Conservation (phyloP, 2,888 invertebrate genomes). For the Drosophila anceps region DNA sequence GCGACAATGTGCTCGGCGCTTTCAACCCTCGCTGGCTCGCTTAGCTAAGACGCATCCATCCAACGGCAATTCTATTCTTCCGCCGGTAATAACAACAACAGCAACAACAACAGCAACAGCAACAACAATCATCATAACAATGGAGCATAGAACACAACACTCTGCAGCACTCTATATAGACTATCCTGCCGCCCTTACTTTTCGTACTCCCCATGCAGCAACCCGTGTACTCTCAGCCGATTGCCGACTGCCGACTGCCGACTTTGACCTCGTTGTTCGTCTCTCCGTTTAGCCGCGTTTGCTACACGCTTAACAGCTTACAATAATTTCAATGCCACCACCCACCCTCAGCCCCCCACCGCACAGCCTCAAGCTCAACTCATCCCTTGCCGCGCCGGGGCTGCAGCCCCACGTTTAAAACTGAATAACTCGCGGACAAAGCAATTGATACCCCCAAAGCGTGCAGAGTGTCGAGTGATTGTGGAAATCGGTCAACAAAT, state of each 20-base stretch:
- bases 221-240: background rate
- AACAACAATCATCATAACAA: slow-evolving; percentile 47
- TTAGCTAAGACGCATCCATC: slow-evolving; percentile 58
- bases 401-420: background rate
- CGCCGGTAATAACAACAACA: slow-evolving; percentile 68
- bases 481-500: background rate
- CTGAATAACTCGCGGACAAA: background rate
- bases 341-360: background rate
- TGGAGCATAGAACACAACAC: slow-evolving; percentile 45
- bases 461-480: slow-evolving; percentile 43
- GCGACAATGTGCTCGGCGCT: slow-evolving; percentile 31
- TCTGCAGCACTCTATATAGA: slow-evolving; percentile 60
- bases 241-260: slow-evolving; percentile 12
- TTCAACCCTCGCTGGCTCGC: slow-evolving; percentile 46
- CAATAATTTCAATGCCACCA: slow-evolving; percentile 66
- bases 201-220: background rate
- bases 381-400: background rate
- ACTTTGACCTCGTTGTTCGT: slow-evolving; percentile 46
- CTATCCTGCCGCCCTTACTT: slow-evolving; percentile 5
- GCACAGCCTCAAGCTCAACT: background rate
- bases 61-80: slow-evolving; percentile 70
- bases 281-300: slow-evolving; percentile 14
- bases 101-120: slow-evolving; percentile 42
- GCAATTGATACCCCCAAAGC: background rate
- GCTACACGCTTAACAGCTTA: slow-evolving; percentile 61